phyloP scores from a whole-genome alignment of 1,140 invertebrate species.

The Aphelinus certus region DNA sequence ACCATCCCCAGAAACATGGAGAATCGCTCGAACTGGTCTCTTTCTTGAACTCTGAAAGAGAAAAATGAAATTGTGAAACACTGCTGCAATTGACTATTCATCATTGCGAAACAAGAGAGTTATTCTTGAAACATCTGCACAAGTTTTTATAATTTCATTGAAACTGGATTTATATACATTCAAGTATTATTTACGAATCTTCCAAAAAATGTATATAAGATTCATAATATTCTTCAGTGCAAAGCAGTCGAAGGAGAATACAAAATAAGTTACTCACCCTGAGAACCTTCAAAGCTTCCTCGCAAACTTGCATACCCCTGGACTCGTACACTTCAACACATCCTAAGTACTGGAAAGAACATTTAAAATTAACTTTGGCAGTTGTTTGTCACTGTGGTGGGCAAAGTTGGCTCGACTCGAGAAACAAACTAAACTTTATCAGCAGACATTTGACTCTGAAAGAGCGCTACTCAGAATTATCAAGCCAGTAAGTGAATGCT shows the following conservation, averaged over 20 bases:
- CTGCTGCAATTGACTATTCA: neutral
- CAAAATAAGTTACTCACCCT: slow-evolving; percentile 71
- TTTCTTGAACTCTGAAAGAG: slow-evolving; percentile 83
- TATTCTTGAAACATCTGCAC: too few species aligned
- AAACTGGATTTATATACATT: too few species aligned
- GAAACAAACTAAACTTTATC: slow-evolving; percentile 8
- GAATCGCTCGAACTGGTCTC: slow-evolving; percentile 85
- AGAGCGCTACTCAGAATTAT: too few species aligned
- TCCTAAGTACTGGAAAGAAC: slow-evolving; percentile 86
- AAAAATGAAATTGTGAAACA: too few species aligned
- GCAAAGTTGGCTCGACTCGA: neutral
- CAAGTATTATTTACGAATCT: too few species aligned
- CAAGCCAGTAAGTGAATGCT: neutral
- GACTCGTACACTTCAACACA: slow-evolving; percentile 99
- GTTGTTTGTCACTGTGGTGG: neutral
- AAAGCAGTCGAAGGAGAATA: neutral
- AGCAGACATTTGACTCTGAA: neutral
- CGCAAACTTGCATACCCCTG: slow-evolving; percentile 98
- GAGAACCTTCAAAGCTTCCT: slow-evolving; percentile 95
- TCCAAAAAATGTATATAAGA: too few species aligned
- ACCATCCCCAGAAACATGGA: slow-evolving; percentile 97
- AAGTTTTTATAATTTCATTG: too few species aligned
- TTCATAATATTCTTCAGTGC: neutral
- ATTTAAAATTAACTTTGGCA: slow-evolving; percentile 32
- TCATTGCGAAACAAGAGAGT: too few species aligned